Conservation (phyloP, 2,113 vertebrate genomes). For the Vicugna pacos region DNA sequence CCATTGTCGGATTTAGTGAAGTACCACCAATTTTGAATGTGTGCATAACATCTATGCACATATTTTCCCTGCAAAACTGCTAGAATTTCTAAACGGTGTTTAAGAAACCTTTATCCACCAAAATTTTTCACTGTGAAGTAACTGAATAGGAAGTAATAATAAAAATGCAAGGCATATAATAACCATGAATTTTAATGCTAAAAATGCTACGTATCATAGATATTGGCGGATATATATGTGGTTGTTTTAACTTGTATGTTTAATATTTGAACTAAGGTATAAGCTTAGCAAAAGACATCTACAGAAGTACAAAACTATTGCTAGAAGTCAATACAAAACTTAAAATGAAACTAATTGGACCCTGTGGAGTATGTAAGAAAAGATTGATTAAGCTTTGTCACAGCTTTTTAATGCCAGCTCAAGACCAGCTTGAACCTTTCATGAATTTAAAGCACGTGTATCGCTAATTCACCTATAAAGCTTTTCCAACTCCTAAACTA, state of each 20-base stretch:
- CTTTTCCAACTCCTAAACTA: constrained; percentile 18
- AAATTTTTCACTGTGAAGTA: background rate
- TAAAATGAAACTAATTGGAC: constrained; percentile 60
- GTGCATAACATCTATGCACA: constrained; percentile 14
- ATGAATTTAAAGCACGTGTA: constrained; percentile 50
- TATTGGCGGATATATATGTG: background rate
- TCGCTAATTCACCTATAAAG: constrained; percentile 5
- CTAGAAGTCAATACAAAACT: background rate
- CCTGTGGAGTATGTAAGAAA: constrained; percentile 30
- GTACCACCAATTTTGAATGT: constrained; percentile 53
- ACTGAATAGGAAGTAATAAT: background rate
- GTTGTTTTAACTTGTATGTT: background rate
- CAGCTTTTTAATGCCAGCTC: constrained; percentile 63
- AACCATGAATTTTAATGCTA: background rate
- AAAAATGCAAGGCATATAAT: background rate
- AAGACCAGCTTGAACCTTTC: constrained; percentile 60
- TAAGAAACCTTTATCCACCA: background rate
- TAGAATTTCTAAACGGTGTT: constrained; percentile 10
- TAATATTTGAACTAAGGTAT: background rate
- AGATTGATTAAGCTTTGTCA: constrained; percentile 64
- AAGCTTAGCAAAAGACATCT: background rate
- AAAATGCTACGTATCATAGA: background rate
- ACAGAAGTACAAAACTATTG: background rate
- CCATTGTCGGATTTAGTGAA: constrained; percentile 50
- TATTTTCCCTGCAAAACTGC: constrained; percentile 44